Base-by-base conservation (phyloP, 2,797 vertebrate species). In the Valencia hispanica region DNA sequence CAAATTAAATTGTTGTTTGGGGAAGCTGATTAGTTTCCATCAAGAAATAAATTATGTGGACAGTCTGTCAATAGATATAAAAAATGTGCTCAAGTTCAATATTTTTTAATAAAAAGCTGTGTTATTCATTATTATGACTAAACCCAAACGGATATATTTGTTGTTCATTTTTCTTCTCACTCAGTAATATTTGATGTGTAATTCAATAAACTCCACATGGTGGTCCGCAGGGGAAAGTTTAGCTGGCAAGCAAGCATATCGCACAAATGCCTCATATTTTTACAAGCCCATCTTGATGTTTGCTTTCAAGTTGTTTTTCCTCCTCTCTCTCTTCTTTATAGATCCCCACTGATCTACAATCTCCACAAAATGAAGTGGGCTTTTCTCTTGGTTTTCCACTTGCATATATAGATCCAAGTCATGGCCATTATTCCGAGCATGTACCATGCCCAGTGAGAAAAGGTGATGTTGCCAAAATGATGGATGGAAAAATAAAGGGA, bases 401-500 rank as follows among this genome's bases (percentile, higher is more conserved):
- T 73, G 50, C 47, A 71, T 25, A 50, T 12, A 3, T 63, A 14
- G 39, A 76, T 48, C 34, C 12, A 57, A 66, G 41, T 77, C 59
- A 74, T 71, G 65, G 57, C 41, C 51, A 25, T 18, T 71, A 68
- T 75, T 79, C 82, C 69, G 74, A 78, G 72, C 70, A 75, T 72
- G 50, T 69, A 69, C 70, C 68, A 32, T 25, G 45, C 79, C 71
- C 39, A 2, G 27, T 43, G 79, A 76, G 75, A 75, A 72, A 82
- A 34, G n/a, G 36, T 55, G 75, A 70, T 15, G 69, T 75, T 85
- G 81, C 76, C 77, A 78, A 41, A 79, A 53, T 84, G 79, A 88
- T 72, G 83, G 78, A 88, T 83, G 79, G 83, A 77, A 89, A 85
- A 87, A 68, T 84, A 74, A 79, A 86, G 45, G 50, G 36, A 74